Percentiles rank a stretch among this genome's conserved stretches.
phyloP scores from a whole-genome alignment of 1,140 invertebrate genomes.

The Chionoecetes opilio region DNA sequence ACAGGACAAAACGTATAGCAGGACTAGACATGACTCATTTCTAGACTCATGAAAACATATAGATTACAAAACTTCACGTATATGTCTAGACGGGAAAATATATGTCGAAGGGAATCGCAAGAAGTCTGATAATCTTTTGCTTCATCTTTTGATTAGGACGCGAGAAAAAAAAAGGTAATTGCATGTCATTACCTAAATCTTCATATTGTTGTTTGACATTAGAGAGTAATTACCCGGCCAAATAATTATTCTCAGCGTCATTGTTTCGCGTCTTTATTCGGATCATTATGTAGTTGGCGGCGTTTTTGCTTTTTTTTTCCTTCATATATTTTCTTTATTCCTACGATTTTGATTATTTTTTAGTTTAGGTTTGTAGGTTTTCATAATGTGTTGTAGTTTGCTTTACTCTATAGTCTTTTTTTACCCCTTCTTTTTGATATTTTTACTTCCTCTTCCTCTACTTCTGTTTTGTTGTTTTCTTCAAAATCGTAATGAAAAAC shows the following conservation, averaged over 20 bases:
- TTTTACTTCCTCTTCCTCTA: neutral
- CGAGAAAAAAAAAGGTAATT: slow-evolving; percentile 17
- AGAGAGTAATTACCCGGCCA: neutral
- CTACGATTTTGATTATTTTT: neutral
- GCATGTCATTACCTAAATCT: slow-evolving; percentile 5
- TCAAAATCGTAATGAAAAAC: too few species aligned
- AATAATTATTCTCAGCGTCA: neutral
- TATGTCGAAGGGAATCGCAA: neutral
- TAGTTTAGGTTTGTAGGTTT: neutral
- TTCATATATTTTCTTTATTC: too few species aligned
- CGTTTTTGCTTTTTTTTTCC: neutral
- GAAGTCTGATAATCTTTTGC: slow-evolving; percentile 1
- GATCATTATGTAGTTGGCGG: too few species aligned
- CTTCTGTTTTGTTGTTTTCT: neutral
- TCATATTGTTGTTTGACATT: slow-evolving; percentile 5
- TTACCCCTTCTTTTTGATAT: neutral
- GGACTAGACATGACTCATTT: too few species aligned
- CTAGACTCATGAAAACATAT: too few species aligned
- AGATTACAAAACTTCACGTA: neutral
- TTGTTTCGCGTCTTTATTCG: neutral
- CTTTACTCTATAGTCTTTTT: neutral
- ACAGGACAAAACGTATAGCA: too few species aligned
- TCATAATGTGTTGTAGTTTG: too few species aligned
- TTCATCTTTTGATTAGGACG: neutral
- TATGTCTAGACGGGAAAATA: neutral